These are phyloP conservation scores for Panurus biarmicus DNA, from an alignment of 2,113 vertebrate genomes.

Conservation along the genomic window DNA sequence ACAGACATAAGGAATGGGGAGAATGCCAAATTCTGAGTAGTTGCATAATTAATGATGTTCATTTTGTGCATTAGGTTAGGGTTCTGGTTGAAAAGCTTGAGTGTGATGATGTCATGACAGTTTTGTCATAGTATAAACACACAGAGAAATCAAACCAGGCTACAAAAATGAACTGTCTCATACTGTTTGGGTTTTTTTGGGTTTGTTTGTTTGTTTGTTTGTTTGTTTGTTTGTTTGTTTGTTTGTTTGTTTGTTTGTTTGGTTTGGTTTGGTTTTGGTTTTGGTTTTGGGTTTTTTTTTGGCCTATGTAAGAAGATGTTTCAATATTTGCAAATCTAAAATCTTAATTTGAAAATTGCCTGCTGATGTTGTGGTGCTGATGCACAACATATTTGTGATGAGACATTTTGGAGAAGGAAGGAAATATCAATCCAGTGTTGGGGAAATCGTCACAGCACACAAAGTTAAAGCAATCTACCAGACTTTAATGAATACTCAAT, in stretches of 20 bases:
- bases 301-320: background rate
- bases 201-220: no score
- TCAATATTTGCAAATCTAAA: background rate
- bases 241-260: no score
- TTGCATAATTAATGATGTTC: background rate
- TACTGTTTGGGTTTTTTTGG: no score
- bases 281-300: no score
- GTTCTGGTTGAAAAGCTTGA: background rate
- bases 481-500: background rate
- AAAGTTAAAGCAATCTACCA: background rate
- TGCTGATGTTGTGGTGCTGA: background rate
- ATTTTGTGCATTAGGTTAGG: background rate
- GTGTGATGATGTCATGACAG: background rate
- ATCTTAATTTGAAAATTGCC: background rate
- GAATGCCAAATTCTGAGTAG: background rate
- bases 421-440: background rate
- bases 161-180: background rate
- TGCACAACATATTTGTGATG: background rate
- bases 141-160: background rate
- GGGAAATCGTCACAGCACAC: background rate
- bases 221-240: no score
- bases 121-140: background rate
- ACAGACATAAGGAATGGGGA: background rate
- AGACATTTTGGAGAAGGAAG: background rate
- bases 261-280: no score